phyloP scores from a whole-genome alignment of 2,797 vertebrate species.

The Argentina silus region DNA sequence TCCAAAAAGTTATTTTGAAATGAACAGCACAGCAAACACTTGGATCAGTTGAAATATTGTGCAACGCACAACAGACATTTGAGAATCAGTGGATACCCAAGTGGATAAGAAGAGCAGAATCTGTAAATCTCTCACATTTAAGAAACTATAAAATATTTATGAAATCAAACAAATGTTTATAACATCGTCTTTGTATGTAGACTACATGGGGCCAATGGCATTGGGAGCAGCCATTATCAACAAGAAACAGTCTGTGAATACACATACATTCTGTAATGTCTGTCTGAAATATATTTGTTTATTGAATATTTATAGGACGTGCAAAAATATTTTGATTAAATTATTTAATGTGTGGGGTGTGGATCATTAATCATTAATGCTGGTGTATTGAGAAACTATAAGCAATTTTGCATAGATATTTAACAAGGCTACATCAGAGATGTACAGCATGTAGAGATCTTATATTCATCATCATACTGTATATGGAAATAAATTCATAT shows the following conservation, averaged over 20 bases:
- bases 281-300: slow-evolving; percentile 26
- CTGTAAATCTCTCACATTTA: slow-evolving; percentile 52
- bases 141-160: slow-evolving; percentile 64
- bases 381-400: slow-evolving; percentile 71
- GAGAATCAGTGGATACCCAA: neutral
- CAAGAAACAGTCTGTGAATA: slow-evolving; percentile 55
- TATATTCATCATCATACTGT: neutral
- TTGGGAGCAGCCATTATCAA: slow-evolving; percentile 55
- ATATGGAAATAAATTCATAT: neutral
- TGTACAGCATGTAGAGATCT: slow-evolving; percentile 39
- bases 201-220: slow-evolving; percentile 39
- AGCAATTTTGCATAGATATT: slow-evolving; percentile 73
- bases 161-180: slow-evolving; percentile 60
- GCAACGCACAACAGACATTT: neutral
- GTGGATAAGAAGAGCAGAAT: slow-evolving; percentile 24
- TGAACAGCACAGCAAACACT: too few relatives aligned
- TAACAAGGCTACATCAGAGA: slow-evolving; percentile 56
- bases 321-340: slow-evolving; percentile 68
- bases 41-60: too few relatives aligned
- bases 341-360: slow-evolving; percentile 70
- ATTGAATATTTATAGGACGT: slow-evolving; percentile 68
- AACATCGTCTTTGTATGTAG: slow-evolving; percentile 55
- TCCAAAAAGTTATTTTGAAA: too few relatives aligned
- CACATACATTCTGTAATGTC: slow-evolving; percentile 27
- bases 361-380: slow-evolving; percentile 70